Conservation (phyloP, 1,140 invertebrate genomes). For the Pseudobourletiella spinata region DNA sequence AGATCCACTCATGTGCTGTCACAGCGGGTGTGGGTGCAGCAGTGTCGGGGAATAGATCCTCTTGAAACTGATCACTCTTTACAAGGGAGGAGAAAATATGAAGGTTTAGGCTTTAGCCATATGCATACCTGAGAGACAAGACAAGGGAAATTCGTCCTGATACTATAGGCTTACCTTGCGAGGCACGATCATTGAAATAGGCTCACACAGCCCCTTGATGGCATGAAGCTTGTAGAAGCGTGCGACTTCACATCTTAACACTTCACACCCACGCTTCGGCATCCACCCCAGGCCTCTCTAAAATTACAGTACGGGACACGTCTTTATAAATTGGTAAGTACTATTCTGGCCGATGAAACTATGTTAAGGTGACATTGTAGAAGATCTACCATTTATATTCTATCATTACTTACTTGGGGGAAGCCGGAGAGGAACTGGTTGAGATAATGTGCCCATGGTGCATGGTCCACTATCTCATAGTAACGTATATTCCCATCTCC, state of each 20-base stretch:
- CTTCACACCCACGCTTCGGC: constrained; percentile 85
- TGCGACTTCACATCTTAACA: constrained; percentile 71
- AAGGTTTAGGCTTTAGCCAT: too few species aligned
- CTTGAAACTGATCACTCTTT: constrained; percentile 66
- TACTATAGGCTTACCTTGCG: not conserved
- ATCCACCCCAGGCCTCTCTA: constrained; percentile 81
- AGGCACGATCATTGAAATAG: constrained; percentile 92
- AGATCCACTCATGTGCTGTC: constrained; percentile 78
- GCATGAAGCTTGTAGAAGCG: constrained; percentile 89
- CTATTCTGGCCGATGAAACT: too few species aligned
- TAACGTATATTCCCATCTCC: constrained; percentile 77
- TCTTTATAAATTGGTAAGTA: too few species aligned
- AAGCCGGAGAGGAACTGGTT: constrained; percentile 85
- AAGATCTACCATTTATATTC: too few species aligned
- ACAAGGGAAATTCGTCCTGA: not conserved
- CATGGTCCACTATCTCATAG: constrained; percentile 79
- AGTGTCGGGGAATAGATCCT: constrained; percentile 90
- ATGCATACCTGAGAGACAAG: too few species aligned
- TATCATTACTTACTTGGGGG: too few species aligned
- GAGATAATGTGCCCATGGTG: constrained; percentile 77
- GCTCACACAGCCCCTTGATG: constrained; percentile 73
- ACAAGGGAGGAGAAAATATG: too few species aligned
- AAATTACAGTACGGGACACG: too few species aligned
- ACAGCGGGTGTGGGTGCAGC: constrained; percentile 69
- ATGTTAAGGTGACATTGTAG: too few species aligned